These are phyloP conservation scores for Ceyx cyanopectus DNA, from an alignment of 2,113 vertebrate species.

Conservation along the genomic window DNA sequence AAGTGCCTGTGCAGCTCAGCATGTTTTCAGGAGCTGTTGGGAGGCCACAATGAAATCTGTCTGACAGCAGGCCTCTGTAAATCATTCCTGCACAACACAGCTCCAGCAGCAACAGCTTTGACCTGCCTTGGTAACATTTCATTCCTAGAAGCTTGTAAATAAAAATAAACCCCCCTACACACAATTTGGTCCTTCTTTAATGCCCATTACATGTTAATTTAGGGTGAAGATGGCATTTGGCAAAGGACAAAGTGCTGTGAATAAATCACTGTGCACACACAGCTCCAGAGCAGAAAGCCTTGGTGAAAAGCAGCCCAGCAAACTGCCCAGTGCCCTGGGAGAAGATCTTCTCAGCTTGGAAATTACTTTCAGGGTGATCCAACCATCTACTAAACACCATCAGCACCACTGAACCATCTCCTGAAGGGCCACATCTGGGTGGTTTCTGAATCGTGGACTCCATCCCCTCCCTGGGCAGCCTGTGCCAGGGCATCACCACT, in stretches of 20 bases:
- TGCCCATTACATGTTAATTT: background rate
- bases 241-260: background rate
- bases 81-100: background rate
- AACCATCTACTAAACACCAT: too few species aligned
- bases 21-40: background rate
- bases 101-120: background rate
- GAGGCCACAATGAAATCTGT: background rate
- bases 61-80: background rate
- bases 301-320: background rate
- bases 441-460: too few species aligned
- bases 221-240: background rate
- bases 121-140: background rate
- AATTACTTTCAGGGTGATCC: too few species aligned
- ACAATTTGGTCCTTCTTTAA: background rate
- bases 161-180: background rate
- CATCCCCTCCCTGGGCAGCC: too few species aligned
- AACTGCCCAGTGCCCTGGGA: background rate
- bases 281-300: background rate
- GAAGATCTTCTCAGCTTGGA: background rate
- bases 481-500: too few species aligned
- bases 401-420: too few species aligned
- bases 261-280: background rate
- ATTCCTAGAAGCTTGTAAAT: conserved; percentile 23
- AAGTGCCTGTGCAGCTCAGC: background rate
- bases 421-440: too few species aligned